These are phyloP conservation scores for Philereme vetulata DNA, from an alignment of 2,888 invertebrate species.

Conservation along the genomic window DNA sequence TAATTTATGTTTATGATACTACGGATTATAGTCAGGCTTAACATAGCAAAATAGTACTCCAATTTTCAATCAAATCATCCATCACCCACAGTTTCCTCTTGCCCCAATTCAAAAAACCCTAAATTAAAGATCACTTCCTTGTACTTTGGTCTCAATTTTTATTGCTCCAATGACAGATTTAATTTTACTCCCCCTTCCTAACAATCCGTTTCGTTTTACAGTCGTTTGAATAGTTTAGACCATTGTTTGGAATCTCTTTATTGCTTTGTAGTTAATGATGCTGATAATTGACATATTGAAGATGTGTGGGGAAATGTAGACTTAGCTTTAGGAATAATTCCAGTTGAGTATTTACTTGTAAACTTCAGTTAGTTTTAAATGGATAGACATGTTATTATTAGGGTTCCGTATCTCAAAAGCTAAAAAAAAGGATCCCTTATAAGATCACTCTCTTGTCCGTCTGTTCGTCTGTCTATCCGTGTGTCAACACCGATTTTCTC, in stretches of 20 bases:
- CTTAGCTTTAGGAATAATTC: background rate
- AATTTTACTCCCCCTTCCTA: slow-evolving; percentile 42
- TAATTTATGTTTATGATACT: no score
- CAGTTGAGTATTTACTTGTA: no score
- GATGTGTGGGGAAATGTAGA: slow-evolving; percentile 4
- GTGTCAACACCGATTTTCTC: no score
- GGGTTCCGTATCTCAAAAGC: no score
- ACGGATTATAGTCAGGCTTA: no score
- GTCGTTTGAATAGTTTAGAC: slow-evolving; percentile 44
- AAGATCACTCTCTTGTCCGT: no score
- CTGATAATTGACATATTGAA: slow-evolving; percentile 47
- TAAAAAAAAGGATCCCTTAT: no score
- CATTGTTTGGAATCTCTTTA: slow-evolving; percentile 51
- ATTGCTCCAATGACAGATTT: slow-evolving; percentile 53
- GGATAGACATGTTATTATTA: no score
- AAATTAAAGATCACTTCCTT: slow-evolving; percentile 40
- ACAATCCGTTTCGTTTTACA: slow-evolving; percentile 50
- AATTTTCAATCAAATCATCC: slow-evolving; percentile 5
- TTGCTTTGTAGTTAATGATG: slow-evolving; percentile 45
- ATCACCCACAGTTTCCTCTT: slow-evolving; percentile 7
- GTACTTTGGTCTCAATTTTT: slow-evolving; percentile 39
- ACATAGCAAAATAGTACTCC: no score
- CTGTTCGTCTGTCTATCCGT: no score
- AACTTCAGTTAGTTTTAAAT: no score
- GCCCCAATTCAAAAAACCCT: slow-evolving; percentile 26